These are phyloP conservation scores for Acomys russatus DNA, from an alignment of 2,797 vertebrate species.

Conservation along the genomic window DNA sequence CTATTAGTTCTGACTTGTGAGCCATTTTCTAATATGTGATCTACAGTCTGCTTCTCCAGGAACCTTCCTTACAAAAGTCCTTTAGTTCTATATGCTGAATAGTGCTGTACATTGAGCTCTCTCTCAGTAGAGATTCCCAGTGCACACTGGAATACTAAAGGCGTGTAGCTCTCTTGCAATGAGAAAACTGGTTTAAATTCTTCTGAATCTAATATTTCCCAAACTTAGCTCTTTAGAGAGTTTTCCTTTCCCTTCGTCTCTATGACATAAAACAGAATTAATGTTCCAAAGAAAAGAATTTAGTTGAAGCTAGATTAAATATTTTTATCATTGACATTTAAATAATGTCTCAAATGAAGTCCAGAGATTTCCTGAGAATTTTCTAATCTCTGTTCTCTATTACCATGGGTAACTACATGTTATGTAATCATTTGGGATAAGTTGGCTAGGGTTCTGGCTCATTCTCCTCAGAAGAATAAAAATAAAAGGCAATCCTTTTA, in stretches of 20 bases:
- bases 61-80: not conserved
- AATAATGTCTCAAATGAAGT: constrained; percentile 70
- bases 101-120: not conserved
- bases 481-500: constrained; percentile 74
- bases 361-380: constrained; percentile 72
- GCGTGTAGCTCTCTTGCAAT: constrained; percentile 41
- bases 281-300: constrained; percentile 72
- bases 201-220: constrained; percentile 54
- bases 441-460: constrained; percentile 51
- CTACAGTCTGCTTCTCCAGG: constrained; percentile 52
- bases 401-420: constrained; percentile 57
- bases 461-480: constrained; percentile 78
- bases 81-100: constrained; percentile 33
- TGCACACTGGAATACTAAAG: constrained; percentile 28
- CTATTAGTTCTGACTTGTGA: constrained; percentile 56
- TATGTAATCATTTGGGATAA: constrained; percentile 69
- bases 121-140: constrained; percentile 36
- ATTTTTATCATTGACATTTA: constrained; percentile 80
- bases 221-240: constrained; percentile 69
- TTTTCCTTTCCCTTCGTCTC: constrained; percentile 54
- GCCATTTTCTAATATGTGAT: constrained; percentile 53
- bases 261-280: constrained; percentile 74
- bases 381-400: constrained; percentile 65
- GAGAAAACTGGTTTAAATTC: constrained; percentile 70
- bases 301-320: constrained; percentile 76